phyloP scores from a whole-genome alignment of 1,140 invertebrate species.

The Drosophila pectinifera region DNA sequence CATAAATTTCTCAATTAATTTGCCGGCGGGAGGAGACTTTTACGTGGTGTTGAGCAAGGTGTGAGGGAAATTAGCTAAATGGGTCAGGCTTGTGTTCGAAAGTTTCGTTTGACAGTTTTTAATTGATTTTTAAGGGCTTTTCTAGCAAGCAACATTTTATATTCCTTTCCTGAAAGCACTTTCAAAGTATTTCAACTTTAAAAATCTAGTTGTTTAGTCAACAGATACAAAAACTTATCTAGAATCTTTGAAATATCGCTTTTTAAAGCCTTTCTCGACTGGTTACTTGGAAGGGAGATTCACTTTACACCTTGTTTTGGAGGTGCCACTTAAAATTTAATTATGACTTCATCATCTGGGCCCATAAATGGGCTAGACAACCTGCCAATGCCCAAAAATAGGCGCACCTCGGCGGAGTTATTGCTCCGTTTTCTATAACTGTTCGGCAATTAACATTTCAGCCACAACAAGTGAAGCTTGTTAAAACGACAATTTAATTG shows the following conservation, averaged over 20 bases:
- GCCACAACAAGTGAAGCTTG: conserved; percentile 80
- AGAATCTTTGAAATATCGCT: not conserved
- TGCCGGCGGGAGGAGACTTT: conserved; percentile 15
- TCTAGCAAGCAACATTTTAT: not conserved
- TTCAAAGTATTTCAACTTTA: not conserved
- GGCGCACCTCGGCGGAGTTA: conserved; percentile 45
- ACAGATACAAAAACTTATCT: not conserved
- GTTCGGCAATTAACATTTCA: conserved; percentile 84
- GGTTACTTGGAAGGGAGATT: conserved; percentile 45
- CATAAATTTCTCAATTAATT: conserved; percentile 79
- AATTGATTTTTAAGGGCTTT: conserved; percentile 4
- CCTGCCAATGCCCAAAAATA: conserved; percentile 77
- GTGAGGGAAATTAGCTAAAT: conserved; percentile 57
- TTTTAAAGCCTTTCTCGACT: not conserved
- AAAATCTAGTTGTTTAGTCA: not conserved
- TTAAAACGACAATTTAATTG: conserved; percentile 85
- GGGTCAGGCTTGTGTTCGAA: conserved; percentile 53
- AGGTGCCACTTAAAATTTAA: conserved; percentile 59
- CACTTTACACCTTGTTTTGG: conserved; percentile 26
- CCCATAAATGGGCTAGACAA: conserved; percentile 66
- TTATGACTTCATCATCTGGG: conserved; percentile 64
- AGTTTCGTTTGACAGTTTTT: conserved; percentile 13
- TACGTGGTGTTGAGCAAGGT: conserved; percentile 37
- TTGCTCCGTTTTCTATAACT: conserved; percentile 79
- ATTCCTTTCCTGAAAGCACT: not conserved